A percentile compares a stretch with the other conserved stretches of the same genome.
These are phyloP conservation scores for Leptopilina clavipes DNA, from an alignment of 1,140 invertebrate genomes.

Conservation along the genomic window DNA sequence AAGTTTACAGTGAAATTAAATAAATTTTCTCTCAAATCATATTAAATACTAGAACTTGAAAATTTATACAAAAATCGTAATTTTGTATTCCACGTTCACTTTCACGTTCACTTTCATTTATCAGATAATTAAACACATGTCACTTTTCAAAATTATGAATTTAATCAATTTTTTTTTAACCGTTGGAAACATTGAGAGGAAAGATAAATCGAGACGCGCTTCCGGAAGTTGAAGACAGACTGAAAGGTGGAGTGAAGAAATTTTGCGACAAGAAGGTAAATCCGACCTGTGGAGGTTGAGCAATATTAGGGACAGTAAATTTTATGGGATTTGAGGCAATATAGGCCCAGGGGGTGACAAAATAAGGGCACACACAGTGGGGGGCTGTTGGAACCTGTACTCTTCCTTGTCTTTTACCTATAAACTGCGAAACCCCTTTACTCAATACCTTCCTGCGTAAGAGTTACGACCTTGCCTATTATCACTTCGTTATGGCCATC, in stretches of 20 bases:
- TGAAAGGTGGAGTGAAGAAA: conserved; percentile 42
- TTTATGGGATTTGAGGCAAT: conserved; percentile 51
- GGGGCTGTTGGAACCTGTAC: conserved; percentile 65
- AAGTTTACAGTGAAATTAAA: too few species aligned
- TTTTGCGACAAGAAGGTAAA: conserved; percentile 10
- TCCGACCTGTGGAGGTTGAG: conserved; percentile 46
- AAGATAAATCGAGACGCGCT: conserved; percentile 13
- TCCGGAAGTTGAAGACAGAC: conserved; percentile 42
- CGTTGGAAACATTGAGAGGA: too few species aligned
- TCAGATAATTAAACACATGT: too few species aligned
- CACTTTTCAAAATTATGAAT: too few species aligned
- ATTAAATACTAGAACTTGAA: too few species aligned
- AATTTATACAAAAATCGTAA: too few species aligned
- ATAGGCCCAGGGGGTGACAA: conserved; percentile 52
- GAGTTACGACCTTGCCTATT: conserved; percentile 66
- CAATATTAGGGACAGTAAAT: conserved; percentile 55
- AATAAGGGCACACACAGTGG: conserved; percentile 62
- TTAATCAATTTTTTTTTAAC: too few species aligned
- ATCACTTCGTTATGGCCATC: conserved; percentile 68
- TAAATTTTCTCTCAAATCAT: too few species aligned
- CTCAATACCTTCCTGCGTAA: conserved; percentile 54
- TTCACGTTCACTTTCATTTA: too few species aligned
- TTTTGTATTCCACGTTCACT: too few species aligned
- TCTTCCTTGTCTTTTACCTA: conserved; percentile 48
- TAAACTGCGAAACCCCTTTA: conserved; percentile 35